Percentiles rank a stretch among this genome's conserved stretches.
Conservation (phyloP, 2,888 invertebrate genomes). For the Sisyra nigra region DNA sequence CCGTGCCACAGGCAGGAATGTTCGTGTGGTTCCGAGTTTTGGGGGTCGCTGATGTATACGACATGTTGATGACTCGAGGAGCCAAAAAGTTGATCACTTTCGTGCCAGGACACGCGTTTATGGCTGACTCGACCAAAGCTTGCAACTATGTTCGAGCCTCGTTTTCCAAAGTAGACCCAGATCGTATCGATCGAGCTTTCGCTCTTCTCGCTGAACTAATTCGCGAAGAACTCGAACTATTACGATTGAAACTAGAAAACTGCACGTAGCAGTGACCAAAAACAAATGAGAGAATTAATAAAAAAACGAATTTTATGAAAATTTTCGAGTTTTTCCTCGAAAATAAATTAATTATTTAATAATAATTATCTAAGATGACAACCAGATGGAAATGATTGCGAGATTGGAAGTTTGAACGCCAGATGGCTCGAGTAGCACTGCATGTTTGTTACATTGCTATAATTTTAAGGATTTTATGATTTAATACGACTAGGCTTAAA, state of each 20-base stretch:
- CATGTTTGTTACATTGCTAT: too few species aligned
- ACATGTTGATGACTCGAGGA: constrained; percentile 55
- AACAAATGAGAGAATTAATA: too few species aligned
- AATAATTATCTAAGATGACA: too few species aligned
- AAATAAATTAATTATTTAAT: too few species aligned
- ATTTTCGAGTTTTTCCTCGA: too few species aligned
- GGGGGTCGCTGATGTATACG: constrained; percentile 51
- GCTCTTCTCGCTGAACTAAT: constrained; percentile 41
- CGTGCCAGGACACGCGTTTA: constrained; percentile 61
- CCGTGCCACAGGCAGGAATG: constrained; percentile 52
- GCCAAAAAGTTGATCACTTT: constrained; percentile 48
- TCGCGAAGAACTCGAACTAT: constrained; percentile 34
- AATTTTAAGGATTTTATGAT: too few species aligned
- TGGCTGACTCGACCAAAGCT: constrained; percentile 39
- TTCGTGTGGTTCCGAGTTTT: constrained; percentile 61
- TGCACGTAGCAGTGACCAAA: constrained; percentile 16
- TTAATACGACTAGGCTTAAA: too few species aligned
- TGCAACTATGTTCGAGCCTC: constrained; percentile 54
- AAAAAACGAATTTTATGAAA: too few species aligned
- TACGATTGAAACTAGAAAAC: constrained; percentile 25
- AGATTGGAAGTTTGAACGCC: too few species aligned
- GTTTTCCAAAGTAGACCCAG: constrained; percentile 46
- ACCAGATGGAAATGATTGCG: too few species aligned
- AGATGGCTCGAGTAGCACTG: too few species aligned
- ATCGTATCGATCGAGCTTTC: constrained; percentile 47